Percentiles rank a stretch among this genome's conserved stretches.
Conservation (phyloP, 2,888 invertebrate genomes). For the Apotomis capreana region DNA sequence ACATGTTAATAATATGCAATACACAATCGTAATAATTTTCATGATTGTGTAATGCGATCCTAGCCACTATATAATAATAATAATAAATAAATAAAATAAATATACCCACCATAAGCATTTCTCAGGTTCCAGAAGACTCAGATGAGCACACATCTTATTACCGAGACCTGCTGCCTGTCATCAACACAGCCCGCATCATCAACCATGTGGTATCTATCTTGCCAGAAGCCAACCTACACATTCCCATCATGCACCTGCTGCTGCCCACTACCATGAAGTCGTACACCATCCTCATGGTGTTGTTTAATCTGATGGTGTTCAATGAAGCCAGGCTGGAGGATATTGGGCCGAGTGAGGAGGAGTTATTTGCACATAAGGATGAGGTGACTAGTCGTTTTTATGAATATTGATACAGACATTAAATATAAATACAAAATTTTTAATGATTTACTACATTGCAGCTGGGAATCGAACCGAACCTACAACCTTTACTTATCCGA, state of each 20-base stretch:
- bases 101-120: not conserved
- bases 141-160: conserved; percentile 70
- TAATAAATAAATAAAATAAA: no score
- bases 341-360: conserved; percentile 66
- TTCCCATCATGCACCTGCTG: conserved; percentile 63
- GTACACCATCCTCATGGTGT: conserved; percentile 61
- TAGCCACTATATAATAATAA: no score
- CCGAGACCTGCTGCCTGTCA: conserved; percentile 70
- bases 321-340: conserved; percentile 58
- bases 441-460: no score
- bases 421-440: no score
- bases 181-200: conserved; percentile 68
- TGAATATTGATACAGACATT: no score
- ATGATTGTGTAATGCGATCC: no score
- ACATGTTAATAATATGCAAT: no score
- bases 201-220: conserved; percentile 62
- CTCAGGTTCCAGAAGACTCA: conserved; percentile 40
- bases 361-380: conserved; percentile 58
- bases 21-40: no score
- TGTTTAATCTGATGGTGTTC: conserved; percentile 68
- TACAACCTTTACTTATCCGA: no score
- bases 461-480: no score
- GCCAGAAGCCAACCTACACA: conserved; percentile 52
- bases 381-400: conserved; percentile 46
- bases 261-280: conserved; percentile 62